Conservation (phyloP, 2,113 vertebrate genomes). For the Tupaia chinensis region DNA sequence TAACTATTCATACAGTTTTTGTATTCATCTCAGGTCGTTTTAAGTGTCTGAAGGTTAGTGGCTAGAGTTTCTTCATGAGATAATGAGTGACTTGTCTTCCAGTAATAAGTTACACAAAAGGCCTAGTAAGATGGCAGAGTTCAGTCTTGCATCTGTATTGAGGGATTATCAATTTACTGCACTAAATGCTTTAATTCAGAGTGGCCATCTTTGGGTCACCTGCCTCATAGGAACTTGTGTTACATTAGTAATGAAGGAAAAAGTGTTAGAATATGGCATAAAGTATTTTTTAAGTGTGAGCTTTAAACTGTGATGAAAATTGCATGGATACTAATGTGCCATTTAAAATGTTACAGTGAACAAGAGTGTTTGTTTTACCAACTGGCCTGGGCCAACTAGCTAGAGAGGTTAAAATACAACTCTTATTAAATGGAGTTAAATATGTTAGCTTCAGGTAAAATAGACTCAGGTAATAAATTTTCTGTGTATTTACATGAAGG, state of each 20-base stretch:
- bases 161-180: conserved; percentile 45
- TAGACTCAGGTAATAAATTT: conserved; percentile 81
- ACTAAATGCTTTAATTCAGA: conserved; percentile 52
- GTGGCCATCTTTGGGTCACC: conserved; percentile 43
- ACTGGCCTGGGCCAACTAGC: neutral
- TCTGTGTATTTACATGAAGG: conserved; percentile 77
- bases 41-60: conserved; percentile 64
- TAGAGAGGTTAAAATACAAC: conserved; percentile 72
- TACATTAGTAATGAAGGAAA: neutral
- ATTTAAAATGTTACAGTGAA: neutral
- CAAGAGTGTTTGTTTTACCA: neutral
- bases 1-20: conserved; percentile 51
- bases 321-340: neutral
- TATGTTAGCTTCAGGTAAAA: conserved; percentile 77
- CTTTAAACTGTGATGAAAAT: neutral
- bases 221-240: neutral
- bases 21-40: conserved; percentile 50
- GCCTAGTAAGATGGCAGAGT: neutral
- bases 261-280: neutral
- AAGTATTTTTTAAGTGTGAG: neutral
- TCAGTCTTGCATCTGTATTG: neutral
- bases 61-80: conserved; percentile 71
- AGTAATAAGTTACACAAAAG: neutral
- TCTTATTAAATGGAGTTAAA: conserved; percentile 76
- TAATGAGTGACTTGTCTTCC: conserved; percentile 68